Evolutionary conservation across 2,888 invertebrate species (phyloP).

Genomic region (Allolobophora icterica): DNA sequence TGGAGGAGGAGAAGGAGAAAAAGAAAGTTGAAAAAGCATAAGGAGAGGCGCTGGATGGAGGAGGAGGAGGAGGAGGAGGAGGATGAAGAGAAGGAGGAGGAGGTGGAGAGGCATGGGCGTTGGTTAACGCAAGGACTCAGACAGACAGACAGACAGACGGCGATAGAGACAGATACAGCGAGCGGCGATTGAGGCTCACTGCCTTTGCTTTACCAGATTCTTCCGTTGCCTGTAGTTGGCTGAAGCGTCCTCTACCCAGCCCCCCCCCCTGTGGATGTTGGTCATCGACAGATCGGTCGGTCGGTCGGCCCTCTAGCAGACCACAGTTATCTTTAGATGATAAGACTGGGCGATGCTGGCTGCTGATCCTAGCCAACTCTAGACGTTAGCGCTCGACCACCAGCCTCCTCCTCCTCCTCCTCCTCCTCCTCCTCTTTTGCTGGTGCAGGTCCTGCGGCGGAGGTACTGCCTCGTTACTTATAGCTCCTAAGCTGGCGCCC

Average conservation of each 20-base stretch:
- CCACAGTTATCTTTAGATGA: background rate
- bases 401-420: background rate
- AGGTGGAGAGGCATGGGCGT: background rate
- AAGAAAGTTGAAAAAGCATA: background rate
- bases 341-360: background rate
- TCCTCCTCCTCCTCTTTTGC: background rate
- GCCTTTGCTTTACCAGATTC: background rate
- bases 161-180: too few species aligned
- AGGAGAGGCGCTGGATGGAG: background rate
- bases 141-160: background rate
- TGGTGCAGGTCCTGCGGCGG: background rate
- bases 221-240: background rate
- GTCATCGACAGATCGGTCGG: background rate
- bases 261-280: background rate
- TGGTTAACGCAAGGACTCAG: slow-evolving; percentile 11
- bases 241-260: background rate
- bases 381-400: background rate
- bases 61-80: background rate
- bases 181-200: too few species aligned
- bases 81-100: background rate
- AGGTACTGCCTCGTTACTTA: background rate
- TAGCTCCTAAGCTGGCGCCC: background rate
- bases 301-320: background rate
- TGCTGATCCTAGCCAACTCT: slow-evolving; percentile 8
- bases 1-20: background rate